Conservation (phyloP, 2,113 vertebrate genomes). For the Sterrhoptilus dennistouni region DNA sequence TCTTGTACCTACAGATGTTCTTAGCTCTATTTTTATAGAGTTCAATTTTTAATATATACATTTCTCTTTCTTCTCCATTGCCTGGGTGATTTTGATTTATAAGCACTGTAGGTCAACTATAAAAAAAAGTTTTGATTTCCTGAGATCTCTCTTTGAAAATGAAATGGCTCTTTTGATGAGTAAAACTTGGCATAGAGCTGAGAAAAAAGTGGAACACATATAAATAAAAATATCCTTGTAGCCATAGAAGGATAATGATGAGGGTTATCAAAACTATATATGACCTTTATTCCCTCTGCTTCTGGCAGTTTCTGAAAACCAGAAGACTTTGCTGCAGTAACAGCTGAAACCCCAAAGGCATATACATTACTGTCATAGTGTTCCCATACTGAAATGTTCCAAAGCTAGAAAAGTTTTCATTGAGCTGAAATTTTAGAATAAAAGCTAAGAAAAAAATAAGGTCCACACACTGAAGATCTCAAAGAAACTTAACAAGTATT, state of each 20-base stretch:
- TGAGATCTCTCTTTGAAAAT: constrained; percentile 21
- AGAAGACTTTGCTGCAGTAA: not conserved
- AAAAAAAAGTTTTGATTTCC: not conserved
- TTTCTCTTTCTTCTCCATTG: not conserved
- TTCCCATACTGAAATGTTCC: not conserved
- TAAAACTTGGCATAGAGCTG: not conserved
- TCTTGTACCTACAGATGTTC: not conserved
- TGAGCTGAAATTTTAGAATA: not conserved
- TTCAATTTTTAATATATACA: not conserved
- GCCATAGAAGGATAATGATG: not conserved
- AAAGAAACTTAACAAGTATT: not conserved
- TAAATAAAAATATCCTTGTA: not conserved
- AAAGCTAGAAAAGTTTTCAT: not conserved
- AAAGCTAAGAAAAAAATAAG: not conserved
- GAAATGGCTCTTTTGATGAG: not conserved
- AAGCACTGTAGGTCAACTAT: not conserved
- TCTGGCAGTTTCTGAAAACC: not conserved
- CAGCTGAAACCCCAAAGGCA: constrained; percentile 1
- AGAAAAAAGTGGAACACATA: not conserved
- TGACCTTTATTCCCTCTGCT: not conserved
- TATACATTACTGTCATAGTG: not conserved
- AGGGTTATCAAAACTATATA: not conserved
- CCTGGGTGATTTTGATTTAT: not conserved
- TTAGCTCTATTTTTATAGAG: not conserved
- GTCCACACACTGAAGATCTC: not conserved